These are phyloP conservation scores for Phasia obesa DNA, from an alignment of 2,888 invertebrate species.

Conservation along the genomic window DNA sequence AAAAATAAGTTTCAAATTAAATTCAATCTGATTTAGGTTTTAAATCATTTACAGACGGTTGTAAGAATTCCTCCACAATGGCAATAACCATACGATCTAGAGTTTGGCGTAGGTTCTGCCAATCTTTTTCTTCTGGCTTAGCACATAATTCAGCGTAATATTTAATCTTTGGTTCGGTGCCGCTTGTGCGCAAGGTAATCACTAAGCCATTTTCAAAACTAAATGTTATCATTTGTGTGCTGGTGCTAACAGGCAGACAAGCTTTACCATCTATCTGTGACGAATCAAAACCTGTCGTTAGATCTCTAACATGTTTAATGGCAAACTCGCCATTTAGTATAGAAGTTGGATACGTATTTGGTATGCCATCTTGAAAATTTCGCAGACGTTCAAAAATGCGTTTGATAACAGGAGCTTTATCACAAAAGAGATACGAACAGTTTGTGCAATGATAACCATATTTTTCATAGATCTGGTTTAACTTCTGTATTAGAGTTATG, in stretches of 20 bases:
- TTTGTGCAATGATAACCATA: slow-evolving; percentile 95
- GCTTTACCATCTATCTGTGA: slow-evolving; percentile 87
- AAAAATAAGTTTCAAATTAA: slow-evolving; percentile 3
- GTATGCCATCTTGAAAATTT: slow-evolving; percentile 84
- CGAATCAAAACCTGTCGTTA: slow-evolving; percentile 91
- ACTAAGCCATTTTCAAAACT: slow-evolving; percentile 93
- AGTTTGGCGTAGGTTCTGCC: slow-evolving; percentile 85
- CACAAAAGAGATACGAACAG: slow-evolving; percentile 95
- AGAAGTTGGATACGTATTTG: slow-evolving; percentile 87
- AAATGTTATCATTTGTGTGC: slow-evolving; percentile 97
- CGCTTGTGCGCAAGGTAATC: slow-evolving; percentile 96
- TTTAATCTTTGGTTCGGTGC: slow-evolving; percentile 99
- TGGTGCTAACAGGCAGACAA: slow-evolving; percentile 86
- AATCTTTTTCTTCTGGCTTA: slow-evolving; percentile 86
- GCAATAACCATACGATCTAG: slow-evolving; percentile 89
- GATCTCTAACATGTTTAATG: slow-evolving; percentile 90
- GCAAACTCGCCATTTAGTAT: slow-evolving; percentile 86
- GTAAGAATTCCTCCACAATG: slow-evolving; percentile 90
- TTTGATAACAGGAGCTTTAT: slow-evolving; percentile 87
- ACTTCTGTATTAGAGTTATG: slow-evolving; percentile 85
- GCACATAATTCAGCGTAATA: slow-evolving; percentile 97
- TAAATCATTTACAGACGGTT: slow-evolving; percentile 88
- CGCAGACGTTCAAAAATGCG: slow-evolving; percentile 92
- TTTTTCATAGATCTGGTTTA: slow-evolving; percentile 89
- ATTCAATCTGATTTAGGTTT: slow-evolving; percentile 73